phyloP scores from a whole-genome alignment of 1,140 invertebrate genomes.

The Orius insidiosus region DNA sequence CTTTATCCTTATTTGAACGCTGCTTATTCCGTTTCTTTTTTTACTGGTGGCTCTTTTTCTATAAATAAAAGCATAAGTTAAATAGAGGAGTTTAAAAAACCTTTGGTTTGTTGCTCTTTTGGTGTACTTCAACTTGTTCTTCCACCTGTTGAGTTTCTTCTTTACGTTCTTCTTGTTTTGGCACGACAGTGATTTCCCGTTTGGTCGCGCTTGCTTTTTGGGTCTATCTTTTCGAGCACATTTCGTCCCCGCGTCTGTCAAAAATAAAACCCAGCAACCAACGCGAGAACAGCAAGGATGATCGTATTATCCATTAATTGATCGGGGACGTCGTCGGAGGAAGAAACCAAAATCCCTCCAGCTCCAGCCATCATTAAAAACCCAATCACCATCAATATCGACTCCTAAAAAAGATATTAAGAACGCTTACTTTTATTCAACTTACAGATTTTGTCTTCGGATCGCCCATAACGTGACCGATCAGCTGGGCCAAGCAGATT shows the following conservation, averaged over 20 bases:
- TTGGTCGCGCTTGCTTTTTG: neutral
- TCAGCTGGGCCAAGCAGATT: slow-evolving; percentile 43
- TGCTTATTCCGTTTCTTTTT: slow-evolving; percentile 10
- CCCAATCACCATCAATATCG: slow-evolving; percentile 44
- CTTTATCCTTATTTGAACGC: slow-evolving; percentile 15
- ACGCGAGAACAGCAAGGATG: slow-evolving; percentile 44
- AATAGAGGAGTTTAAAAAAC: too few relatives aligned
- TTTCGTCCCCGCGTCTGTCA: slow-evolving; percentile 36
- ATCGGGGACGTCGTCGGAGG: slow-evolving; percentile 46
- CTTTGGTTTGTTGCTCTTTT: slow-evolving; percentile 1
- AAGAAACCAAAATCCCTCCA: slow-evolving; percentile 45
- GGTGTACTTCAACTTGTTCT: neutral
- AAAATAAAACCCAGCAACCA: slow-evolving; percentile 47
- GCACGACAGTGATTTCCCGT: neutral
- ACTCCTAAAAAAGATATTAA: slow-evolving; percentile 30
- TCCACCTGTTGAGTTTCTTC: slow-evolving; percentile 1
- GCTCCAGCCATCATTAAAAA: slow-evolving; percentile 45
- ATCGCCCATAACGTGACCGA: slow-evolving; percentile 44
- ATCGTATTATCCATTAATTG: slow-evolving; percentile 50
- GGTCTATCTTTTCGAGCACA: slow-evolving; percentile 4
- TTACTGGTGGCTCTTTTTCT: neutral
- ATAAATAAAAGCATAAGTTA: neutral
- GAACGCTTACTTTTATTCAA: neutral
- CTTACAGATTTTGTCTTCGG: slow-evolving; percentile 41
- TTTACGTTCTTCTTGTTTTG: slow-evolving; percentile 7